Evolutionary conservation across 2,797 vertebrate species (phyloP).

Genomic region (Limosa lapponica): DNA sequence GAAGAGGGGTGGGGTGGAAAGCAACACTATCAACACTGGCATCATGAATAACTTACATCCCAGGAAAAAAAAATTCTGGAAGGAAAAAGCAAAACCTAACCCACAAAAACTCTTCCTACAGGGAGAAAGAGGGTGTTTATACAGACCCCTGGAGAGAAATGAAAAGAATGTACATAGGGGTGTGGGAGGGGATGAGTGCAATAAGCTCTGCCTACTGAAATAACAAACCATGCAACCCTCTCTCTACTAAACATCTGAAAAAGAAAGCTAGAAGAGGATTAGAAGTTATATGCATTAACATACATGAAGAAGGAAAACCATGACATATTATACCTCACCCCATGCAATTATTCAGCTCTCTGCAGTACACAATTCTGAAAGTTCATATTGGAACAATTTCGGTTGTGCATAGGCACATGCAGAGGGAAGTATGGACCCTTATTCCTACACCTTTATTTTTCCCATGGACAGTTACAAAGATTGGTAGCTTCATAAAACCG

Average conservation of each 20-base stretch:
- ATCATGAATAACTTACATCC: background rate
- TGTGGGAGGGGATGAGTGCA: conserved; percentile 15
- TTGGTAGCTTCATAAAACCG: conserved; percentile 9
- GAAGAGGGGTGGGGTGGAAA: background rate
- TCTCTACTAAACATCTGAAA: conserved; percentile 26
- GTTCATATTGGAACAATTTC: background rate
- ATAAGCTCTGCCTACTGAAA: conserved; percentile 50
- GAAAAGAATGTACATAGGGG: background rate
- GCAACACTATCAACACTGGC: background rate
- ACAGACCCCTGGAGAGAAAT: background rate
- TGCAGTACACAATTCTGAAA: background rate
- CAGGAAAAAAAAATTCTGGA: background rate
- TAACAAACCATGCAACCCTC: conserved; percentile 39
- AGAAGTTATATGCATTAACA: conserved; percentile 55
- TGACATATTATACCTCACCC: background rate
- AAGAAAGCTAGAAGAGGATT: conserved; percentile 59
- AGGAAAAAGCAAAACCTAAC: background rate
- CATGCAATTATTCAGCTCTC: conserved; percentile 27
- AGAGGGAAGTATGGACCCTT: background rate
- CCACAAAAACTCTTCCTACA: background rate
- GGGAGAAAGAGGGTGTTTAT: background rate
- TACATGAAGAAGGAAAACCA: background rate
- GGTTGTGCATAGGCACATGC: background rate
- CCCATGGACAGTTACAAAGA: background rate
- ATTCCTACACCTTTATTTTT: background rate